Evolutionary conservation across 1,140 invertebrate species (phyloP), one percentile per base, ranked within the genome.

Genomic region (Eubasilissa regina): DNA sequence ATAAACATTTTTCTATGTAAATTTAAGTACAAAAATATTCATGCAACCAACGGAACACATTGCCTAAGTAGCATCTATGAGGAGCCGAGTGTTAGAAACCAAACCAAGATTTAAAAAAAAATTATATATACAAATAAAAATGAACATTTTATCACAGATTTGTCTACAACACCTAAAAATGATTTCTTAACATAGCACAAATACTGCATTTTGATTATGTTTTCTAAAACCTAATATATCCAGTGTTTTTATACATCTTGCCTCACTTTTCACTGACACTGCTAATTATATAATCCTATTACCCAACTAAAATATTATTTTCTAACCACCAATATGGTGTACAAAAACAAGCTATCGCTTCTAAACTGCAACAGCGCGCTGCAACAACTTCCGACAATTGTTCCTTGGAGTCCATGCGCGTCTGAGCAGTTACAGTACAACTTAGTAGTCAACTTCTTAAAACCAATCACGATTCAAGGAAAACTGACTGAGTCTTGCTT

Each of bases 241-340:
- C 47, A 75, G 43, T 68, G 58, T 62, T 80, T 76, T 35, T 51
- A 58, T 79, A 70, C 53, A 72, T 70, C n/a, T 81, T 77, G 64
- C 80, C 79, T 76, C 78, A 72, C 64, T 78, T 78, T 66, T 77
- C 55, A 80, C 74, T 78, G 51, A 60, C 80, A 77, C 53, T 68
- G 35, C 66, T 73, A 64, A 75, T 62, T 43, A 45, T 74, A 45
- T 75, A 21, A 13, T 62, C 43, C 60, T 64, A 51, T 44, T 47
- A 21, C 75, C 44, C 10, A 25, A 62, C 81, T 80, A 80, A 77
- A 77, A 70, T 53, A 55, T 58, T 80, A 70, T 48, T 60, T 68
- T 77, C 75, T 78, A 78, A 80, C 79, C 84, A 85, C 84, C 84
- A 85, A 85, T 85, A 84, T 85, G 84, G 84, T 83, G 84, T 85